Base-by-base conservation (phyloP, 2,113 vertebrate species). In the Heterotis niloticus region DNA sequence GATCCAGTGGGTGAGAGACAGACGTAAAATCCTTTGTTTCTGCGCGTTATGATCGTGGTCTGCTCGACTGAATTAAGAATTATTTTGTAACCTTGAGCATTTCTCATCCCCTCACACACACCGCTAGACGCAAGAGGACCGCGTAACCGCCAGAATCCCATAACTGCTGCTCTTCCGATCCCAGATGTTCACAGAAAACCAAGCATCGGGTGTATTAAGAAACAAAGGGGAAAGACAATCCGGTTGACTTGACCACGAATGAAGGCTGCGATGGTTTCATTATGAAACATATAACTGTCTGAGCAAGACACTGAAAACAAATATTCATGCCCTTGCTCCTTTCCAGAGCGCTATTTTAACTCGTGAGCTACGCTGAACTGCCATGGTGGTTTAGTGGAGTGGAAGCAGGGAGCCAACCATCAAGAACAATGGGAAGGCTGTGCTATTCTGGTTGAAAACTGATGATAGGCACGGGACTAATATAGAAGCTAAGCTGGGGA, bases 371-470 rank as follows among this genome's bases (percentile, higher is more conserved):
- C 0, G 54, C 26, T 4, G 56, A 57, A 26, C 16, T 52, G n/a
- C 52, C 16, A 57, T n/a, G 66, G 28, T 1, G 65, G 76, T 24
- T n/a, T n/a, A 64, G n/a, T 51, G 16, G 10, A 29, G 64, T 18
- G 13, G n/a, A 23, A 23, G 56, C 20, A 56, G 16, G 14, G 12
- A 56, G 0, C 24, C 28, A 51, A 62, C 20, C 67, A 9, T 71
- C 67, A 51, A 14, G 67, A 70, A 74, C 78, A 79, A 75, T 66
- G 11, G 64, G 59, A 29, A 29, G 71, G 34, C 70, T 65, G 34
- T 28, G 34, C 59, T 54, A 4, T 65, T 34, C 69, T 24, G 23
- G 23, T 59, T 9, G 69, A 7, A 12, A 44, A 44, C 34, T 44
- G 34, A 44, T 2, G 12, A 18, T 29, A 4, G 23, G 17, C 34